Base-by-base conservation (phyloP, 2,113 vertebrate genomes). In the Gorsachius goisagi region DNA sequence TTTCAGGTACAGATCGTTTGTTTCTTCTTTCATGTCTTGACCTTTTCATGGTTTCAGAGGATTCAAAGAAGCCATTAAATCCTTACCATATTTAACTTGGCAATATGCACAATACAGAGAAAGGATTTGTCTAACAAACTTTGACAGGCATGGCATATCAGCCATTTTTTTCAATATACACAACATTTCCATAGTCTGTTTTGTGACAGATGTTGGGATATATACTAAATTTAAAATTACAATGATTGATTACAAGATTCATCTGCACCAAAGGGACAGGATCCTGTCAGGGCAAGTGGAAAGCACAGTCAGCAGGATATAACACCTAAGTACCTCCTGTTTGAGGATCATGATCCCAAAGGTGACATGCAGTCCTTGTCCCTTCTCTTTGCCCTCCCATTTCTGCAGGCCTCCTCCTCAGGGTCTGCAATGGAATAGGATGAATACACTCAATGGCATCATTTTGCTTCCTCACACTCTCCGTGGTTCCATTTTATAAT, bases 61-160 rank as follows among this genome's bases (percentile, higher is more conserved):
- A 68, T 76, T 82, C 66, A 89, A 82, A 94, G 80, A 66, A 90
- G 14, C 64, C 28, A 39, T 89, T 67, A 93, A 96, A 92, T 88
- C 68, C 47, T 78, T 80, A 88, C 50, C 27, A 59, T 78, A 92
- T 85, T 87, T 82, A 87, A 68, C 56, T 73, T 89, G 62, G 58
- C 52, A 89, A 66, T 58, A 85, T 12, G 44, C 28, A 79, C 39
- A 92, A 78, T 52, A 23, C 22, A 64, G 58, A 81, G 28, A 41
- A 81, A 89, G 37, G 32, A 45, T 89, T 81, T 92, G 22, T 37
- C 45, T 95, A 89, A 96, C 52, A 59, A 49, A 45, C 44, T 49
- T 71, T 79, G 86, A 84, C 77, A 92, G 49, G 49, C 35, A 0
- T 89, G 53, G 11, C 15, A 2, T 39, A 84, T 77, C 50, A 86